These are phyloP conservation scores for Drosophila trichaetosa DNA, from an alignment of 2,888 invertebrate species.

Conservation along the genomic window DNA sequence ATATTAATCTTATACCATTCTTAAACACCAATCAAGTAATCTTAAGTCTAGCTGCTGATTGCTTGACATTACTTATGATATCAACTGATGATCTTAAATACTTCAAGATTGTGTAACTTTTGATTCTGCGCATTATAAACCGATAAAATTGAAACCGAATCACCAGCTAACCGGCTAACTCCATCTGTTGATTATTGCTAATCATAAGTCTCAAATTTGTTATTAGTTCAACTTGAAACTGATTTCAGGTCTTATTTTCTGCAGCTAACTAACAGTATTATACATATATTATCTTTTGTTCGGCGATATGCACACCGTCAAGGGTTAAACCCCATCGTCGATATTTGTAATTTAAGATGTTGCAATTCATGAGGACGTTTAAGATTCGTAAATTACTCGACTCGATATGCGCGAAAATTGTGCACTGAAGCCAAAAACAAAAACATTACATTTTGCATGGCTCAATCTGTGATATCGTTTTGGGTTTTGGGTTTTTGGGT, in stretches of 20 bases:
- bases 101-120: background rate
- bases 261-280: background rate
- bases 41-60: background rate
- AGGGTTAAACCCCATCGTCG: conserved; percentile 4
- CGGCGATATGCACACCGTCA: background rate
- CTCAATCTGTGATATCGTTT: conserved; percentile 36
- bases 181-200: background rate
- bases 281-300: background rate
- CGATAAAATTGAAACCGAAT: background rate
- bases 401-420: conserved; percentile 68
- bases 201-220: background rate
- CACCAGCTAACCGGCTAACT: background rate
- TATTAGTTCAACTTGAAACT: background rate
- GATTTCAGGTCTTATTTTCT: background rate
- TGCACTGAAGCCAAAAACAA: conserved; percentile 59
- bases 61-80: background rate
- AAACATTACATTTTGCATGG: conserved; percentile 64
- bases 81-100: background rate
- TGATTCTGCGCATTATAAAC: background rate
- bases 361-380: conserved; percentile 59
- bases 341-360: conserved; percentile 70
- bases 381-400: conserved; percentile 63
- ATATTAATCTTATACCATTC: too few relatives aligned
- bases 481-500: conserved; percentile 7
- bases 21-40: background rate